A percentile compares a stretch with the other conserved stretches of the same genome.
phyloP scores from a whole-genome alignment of 2,113 vertebrate genomes.

The Manacus vitellinus region DNA sequence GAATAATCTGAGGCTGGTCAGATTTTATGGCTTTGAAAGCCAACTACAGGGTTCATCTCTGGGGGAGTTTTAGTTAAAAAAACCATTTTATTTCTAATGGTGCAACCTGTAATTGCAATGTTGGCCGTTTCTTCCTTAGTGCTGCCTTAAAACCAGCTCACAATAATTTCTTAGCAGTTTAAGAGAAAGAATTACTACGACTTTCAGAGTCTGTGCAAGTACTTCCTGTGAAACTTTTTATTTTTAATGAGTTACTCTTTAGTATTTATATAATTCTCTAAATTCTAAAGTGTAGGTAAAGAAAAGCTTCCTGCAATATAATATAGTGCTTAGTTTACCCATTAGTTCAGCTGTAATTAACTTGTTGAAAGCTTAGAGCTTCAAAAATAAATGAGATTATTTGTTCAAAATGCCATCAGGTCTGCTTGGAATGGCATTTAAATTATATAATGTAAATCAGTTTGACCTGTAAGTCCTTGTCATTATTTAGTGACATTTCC shows the following conservation, averaged over 20 bases:
- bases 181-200: neutral
- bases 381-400: slow-evolving; percentile 80
- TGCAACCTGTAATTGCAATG: neutral
- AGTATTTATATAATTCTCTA: slow-evolving; percentile 58
- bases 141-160: neutral
- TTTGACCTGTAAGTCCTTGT: slow-evolving; percentile 75
- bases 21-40: slow-evolving; percentile 1
- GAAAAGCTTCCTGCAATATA: neutral
- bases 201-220: slow-evolving; percentile 10
- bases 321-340: slow-evolving; percentile 55
- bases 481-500: slow-evolving; percentile 76
- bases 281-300: slow-evolving; percentile 49
- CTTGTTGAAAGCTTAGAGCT: slow-evolving; percentile 66
- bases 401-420: slow-evolving; percentile 82
- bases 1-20: neutral
- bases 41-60: neutral
- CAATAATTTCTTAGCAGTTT: neutral
- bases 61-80: neutral
- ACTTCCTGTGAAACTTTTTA: slow-evolving; percentile 42
- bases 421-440: slow-evolving; percentile 80
- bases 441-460: slow-evolving; percentile 81
- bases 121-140: neutral
- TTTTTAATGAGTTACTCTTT: slow-evolving; percentile 58
- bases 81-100: neutral
- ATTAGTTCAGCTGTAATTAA: slow-evolving; percentile 73